These are phyloP conservation scores for Rhynchotus rufescens DNA, from an alignment of 2,797 vertebrate genomes.

Conservation along the genomic window DNA sequence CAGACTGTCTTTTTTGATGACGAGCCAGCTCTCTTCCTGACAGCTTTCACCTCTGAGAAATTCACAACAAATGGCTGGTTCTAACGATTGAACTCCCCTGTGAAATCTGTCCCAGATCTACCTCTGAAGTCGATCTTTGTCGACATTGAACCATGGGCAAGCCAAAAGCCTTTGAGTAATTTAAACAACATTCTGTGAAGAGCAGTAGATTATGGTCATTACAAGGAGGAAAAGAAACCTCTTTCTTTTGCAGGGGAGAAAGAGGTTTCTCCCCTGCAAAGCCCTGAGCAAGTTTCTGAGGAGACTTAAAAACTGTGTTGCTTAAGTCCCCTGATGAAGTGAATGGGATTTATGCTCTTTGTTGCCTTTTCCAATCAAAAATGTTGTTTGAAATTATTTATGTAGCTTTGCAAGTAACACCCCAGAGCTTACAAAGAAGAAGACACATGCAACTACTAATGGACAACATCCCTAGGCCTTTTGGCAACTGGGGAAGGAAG, in stretches of 20 bases:
- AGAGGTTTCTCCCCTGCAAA: slow-evolving; percentile 20
- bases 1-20: slow-evolving; percentile 53
- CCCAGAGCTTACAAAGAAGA: background rate
- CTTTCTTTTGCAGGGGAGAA: too few species aligned
- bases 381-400: background rate
- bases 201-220: background rate
- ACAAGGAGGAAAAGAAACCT: background rate
- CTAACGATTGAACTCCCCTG: background rate
- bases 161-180: background rate
- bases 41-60: slow-evolving; percentile 27
- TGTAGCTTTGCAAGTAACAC: background rate
- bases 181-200: background rate
- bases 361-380: background rate
- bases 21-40: slow-evolving; percentile 32
- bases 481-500: background rate
- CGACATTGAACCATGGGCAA: background rate
- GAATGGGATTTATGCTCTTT: background rate
- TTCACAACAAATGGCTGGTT: slow-evolving; percentile 31
- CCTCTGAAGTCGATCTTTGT: background rate
- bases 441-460: accelerated
- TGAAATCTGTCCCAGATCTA: background rate
- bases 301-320: background rate
- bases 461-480: background rate
- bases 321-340: background rate
- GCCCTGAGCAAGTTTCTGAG: background rate